Evolutionary conservation across 2,888 invertebrate species (phyloP).

Genomic region (Lasioglossum leucozonium): DNA sequence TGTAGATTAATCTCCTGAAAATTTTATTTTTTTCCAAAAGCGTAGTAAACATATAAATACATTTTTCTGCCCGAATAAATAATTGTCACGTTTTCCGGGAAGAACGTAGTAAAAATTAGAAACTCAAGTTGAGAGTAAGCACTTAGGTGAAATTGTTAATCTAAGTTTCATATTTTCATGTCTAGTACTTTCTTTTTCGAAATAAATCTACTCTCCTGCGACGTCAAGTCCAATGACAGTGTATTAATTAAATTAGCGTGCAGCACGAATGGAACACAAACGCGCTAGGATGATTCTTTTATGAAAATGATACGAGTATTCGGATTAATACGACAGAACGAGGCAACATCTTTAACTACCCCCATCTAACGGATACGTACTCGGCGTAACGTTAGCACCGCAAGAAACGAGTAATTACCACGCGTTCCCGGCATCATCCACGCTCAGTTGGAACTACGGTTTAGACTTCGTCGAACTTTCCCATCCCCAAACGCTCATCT

Average conservation of each 20-base stretch:
- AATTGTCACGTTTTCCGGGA: background rate
- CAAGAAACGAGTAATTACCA: slow-evolving; percentile 4
- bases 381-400: background rate
- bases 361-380: background rate
- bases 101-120: background rate
- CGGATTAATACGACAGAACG: background rate
- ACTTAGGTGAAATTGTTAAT: background rate
- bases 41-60: background rate
- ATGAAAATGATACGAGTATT: background rate
- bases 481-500: slow-evolving; percentile 20
- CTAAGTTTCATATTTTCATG: no score
- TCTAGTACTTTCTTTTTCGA: background rate
- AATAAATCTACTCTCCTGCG: background rate
- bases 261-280: background rate
- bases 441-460: background rate
- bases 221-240: background rate
- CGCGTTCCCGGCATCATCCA: background rate
- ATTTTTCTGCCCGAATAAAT: no score
- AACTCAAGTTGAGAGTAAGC: background rate
- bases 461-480: background rate
- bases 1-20: background rate
- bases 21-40: background rate
- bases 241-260: background rate
- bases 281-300: background rate
- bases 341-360: background rate